These are phyloP conservation scores for Priocnemis perturbator DNA, from an alignment of 2,888 invertebrate species.

Conservation along the genomic window DNA sequence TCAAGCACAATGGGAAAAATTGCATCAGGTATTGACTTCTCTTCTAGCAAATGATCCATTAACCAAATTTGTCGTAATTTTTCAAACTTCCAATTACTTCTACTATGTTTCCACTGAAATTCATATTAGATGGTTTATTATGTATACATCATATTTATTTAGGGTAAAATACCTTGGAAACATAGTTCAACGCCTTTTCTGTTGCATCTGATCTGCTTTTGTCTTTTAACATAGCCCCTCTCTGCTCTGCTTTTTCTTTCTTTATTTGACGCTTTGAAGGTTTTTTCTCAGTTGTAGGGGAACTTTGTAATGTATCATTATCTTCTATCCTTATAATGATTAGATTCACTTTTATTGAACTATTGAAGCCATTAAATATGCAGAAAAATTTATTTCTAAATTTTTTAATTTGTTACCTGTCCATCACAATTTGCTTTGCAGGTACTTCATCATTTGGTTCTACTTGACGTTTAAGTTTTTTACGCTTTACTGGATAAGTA, in stretches of 20 bases:
- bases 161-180: conserved; percentile 74
- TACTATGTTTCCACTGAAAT: conserved; percentile 82
- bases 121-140: background rate
- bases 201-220: conserved; percentile 78
- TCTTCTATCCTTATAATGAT: conserved; percentile 29
- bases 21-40: conserved; percentile 78
- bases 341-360: too few relatives aligned
- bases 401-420: too few relatives aligned
- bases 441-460: too few relatives aligned
- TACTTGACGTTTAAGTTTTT: too few relatives aligned
- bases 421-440: too few relatives aligned
- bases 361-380: too few relatives aligned
- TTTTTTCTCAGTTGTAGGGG: conserved; percentile 63
- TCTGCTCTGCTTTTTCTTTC: conserved; percentile 79
- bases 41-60: conserved; percentile 82
- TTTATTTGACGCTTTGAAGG: conserved; percentile 83
- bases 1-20: conserved; percentile 82
- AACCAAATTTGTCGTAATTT: conserved; percentile 88
- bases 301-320: conserved; percentile 33
- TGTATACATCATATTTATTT: background rate
- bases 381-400: too few relatives aligned
- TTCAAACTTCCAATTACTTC: conserved; percentile 87
- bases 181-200: conserved; percentile 81
- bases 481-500: too few relatives aligned
- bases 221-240: conserved; percentile 78